Evolutionary conservation across 2,888 invertebrate genomes (phyloP).

Genomic region (Ormia ochracea): DNA sequence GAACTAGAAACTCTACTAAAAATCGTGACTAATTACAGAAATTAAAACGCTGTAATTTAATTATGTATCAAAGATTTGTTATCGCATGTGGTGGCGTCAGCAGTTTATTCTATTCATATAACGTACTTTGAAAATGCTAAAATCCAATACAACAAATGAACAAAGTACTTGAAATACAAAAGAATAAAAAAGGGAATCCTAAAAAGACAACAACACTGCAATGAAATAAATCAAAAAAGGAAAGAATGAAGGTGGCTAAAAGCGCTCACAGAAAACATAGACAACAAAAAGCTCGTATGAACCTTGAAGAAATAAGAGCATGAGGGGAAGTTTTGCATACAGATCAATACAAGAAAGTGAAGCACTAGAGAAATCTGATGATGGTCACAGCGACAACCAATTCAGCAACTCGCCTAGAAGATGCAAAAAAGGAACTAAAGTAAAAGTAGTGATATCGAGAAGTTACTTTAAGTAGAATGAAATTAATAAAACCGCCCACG

Average conservation of each 20-base stretch:
- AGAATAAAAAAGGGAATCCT: constrained; percentile 18
- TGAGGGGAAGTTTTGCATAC: constrained; percentile 42
- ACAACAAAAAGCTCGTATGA: constrained; percentile 40
- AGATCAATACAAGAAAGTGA: constrained; percentile 50
- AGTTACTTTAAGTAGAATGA: not conserved
- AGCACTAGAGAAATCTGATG: constrained; percentile 26
- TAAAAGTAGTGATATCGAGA: constrained; percentile 18
- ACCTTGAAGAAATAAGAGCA: constrained; percentile 29
- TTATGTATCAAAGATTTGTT: constrained; percentile 77
- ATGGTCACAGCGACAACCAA: not conserved
- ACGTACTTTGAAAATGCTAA: constrained; percentile 52
- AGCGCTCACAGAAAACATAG: constrained; percentile 30
- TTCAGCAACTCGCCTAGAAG: constrained; percentile 17
- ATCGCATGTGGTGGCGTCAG: constrained; percentile 68
- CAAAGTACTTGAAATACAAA: constrained; percentile 32
- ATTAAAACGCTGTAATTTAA: constrained; percentile 78
- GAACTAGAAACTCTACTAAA: constrained; percentile 61
- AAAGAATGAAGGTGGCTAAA: constrained; percentile 14
- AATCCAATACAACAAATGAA: constrained; percentile 49
- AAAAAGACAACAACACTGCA: constrained; percentile 32
- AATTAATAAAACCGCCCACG: too few relatives aligned
- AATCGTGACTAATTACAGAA: constrained; percentile 78
- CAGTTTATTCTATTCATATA: constrained; percentile 50
- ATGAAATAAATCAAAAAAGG: constrained; percentile 58
- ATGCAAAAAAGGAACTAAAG: constrained; percentile 22